A percentile compares a stretch with the other conserved stretches of the same genome.
These are phyloP conservation scores for Bubo scandiacus DNA, from an alignment of 2,113 vertebrate genomes.

Conservation along the genomic window DNA sequence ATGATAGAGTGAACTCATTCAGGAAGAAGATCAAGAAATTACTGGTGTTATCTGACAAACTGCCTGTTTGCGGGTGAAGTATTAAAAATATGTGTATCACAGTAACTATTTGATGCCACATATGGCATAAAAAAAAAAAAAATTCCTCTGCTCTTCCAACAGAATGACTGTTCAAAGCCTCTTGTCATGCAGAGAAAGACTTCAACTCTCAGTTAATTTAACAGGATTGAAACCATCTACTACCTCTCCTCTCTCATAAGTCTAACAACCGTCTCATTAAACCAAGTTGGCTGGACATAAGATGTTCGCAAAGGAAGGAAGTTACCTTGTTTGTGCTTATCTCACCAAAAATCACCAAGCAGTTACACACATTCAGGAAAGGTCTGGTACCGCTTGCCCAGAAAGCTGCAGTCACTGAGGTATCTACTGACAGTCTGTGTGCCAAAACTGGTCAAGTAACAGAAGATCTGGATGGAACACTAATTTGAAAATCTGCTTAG, in stretches of 20 bases:
- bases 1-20: neutral
- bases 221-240: neutral
- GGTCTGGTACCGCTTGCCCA: neutral
- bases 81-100: neutral
- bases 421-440: neutral
- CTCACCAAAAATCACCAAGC: neutral
- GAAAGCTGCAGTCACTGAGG: neutral
- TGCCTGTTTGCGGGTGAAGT: neutral
- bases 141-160: neutral
- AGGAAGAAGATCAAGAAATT: slow-evolving; percentile 26
- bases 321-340: neutral
- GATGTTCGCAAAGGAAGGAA: neutral
- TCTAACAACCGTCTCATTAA: neutral
- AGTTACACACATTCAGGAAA: neutral
- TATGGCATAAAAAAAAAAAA: neutral
- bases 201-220: neutral
- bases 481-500: neutral
- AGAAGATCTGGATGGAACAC: neutral
- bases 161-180: neutral
- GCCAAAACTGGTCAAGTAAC: neutral
- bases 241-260: neutral
- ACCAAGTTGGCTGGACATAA: neutral
- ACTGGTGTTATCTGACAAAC: slow-evolving; percentile 14
- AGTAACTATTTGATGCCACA: neutral
- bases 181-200: neutral